A percentile compares a stretch with the other conserved stretches of the same genome.
Evolutionary conservation across 2,113 vertebrate species (phyloP).

Genomic region (Hippopotamus amphibius): DNA sequence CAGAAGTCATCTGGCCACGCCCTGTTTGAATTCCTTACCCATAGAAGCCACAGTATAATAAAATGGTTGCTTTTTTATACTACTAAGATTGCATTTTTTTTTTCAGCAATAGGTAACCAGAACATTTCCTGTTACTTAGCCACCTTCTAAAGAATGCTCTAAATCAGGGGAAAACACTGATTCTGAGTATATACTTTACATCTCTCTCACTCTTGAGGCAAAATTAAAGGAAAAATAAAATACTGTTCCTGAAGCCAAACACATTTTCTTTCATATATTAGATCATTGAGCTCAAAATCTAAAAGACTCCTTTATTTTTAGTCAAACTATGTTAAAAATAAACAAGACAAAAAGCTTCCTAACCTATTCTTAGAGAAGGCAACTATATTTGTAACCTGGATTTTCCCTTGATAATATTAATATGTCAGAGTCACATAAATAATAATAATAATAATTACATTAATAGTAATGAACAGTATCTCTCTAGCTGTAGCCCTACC

Average conservation of each 20-base stretch:
- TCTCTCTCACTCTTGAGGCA: not conserved
- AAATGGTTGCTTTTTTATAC: not conserved
- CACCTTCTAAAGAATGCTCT: constrained; percentile 49
- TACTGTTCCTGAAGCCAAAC: not conserved
- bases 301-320: not conserved
- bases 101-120: not conserved
- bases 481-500: not conserved
- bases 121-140: not conserved
- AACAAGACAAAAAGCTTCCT: not conserved
- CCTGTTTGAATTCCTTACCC: not conserved
- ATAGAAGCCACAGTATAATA: not conserved
- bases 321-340: constrained; percentile 27
- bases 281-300: not conserved
- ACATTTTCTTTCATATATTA: not conserved
- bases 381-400: not conserved
- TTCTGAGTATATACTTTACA: not conserved
- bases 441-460: not conserved
- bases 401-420: not conserved
- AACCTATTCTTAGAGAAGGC: not conserved
- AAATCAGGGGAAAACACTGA: not conserved
- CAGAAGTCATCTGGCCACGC: not conserved
- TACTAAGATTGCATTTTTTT: not conserved
- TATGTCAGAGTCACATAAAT: not conserved
- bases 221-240: not conserved
- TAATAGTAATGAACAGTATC: not conserved